Base-by-base conservation (phyloP, 2,888 invertebrate genomes). In the Tholera decimalis region DNA sequence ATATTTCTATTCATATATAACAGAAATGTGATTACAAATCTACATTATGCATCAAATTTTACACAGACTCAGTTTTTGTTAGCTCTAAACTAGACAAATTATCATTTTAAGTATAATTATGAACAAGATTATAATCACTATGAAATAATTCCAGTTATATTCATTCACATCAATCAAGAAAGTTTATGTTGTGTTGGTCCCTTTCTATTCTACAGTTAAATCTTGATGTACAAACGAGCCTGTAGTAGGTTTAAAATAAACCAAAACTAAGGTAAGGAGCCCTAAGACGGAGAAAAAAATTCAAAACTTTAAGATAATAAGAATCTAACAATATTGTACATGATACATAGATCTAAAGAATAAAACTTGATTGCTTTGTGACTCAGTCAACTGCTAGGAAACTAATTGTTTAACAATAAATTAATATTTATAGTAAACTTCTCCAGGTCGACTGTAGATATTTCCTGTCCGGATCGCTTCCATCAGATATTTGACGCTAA, bases 401-500 rank as follows among this genome's bases (percentile, higher is more conserved):
- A 35, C 20, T 47, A 39, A 47, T 18, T 26, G 22, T 41, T 47
- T 55, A 35, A 68, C 7, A 70, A 71, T 83, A 77, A 78, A 79
- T 88, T 89, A 92, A 81, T 92, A 92, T 78, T 89, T 89, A 70
- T 87, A 85, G 51, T 89, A 88, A 26, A 91, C 89, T 82, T 94
- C 92, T 46, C 93, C 94, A 0, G 95, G 95, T 3, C 91, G 87
- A 69, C 91, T 91, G 88, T 95, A 95, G 56, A 95, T 91, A 84
- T 94, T 88, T 6, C 95, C 95, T 20, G 90, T 90, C 28, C 92
- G 85, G 55, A 95, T 94, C 15, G 95, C 95, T 84, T 94, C 95
- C 91, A 94, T 92, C 62, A 95, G 84, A 80, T 95, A 93, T 84
- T 94, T 94, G 76, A 95, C 93, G 73, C 95, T 91, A 84, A 95